Base-by-base conservation (phyloP, 2,113 vertebrate species). In the Pteruthius melanotis region DNA sequence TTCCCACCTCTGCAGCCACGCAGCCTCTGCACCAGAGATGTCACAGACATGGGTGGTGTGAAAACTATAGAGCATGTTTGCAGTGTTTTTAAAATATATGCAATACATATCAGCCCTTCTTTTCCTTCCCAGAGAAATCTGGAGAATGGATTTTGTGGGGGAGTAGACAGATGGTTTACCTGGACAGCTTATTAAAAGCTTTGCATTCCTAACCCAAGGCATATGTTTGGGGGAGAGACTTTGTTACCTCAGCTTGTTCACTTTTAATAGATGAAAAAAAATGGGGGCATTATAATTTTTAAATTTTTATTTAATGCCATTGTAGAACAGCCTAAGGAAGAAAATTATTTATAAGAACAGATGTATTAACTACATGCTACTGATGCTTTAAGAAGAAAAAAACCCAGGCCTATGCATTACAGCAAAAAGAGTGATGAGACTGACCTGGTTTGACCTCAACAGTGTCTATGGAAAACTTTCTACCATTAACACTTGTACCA, bases 271-370 rank as follows among this genome's bases (percentile, higher is more conserved):
- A 52, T 33, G 0, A 76, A 30, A 60, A 60, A 53, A 31, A 5
- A 5, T 5, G 0, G 8, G 7, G 11, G 2, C 4, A 18, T 49
- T 50, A 10, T 11, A 0, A 28, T 13, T 33, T 30, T 63, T 47
- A 1, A 21, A 52, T 56, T 39, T 53, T 45, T 63, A 47, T 53
- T 74, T 83, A 42, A 59, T 10, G 20, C 13, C 40, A 44, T 9
- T 44, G 6, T 31, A 39, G 26, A 79, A 33, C 2, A n/a, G 30
- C 7, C 11, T 11, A 12, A 28, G 20, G 15, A 80, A 83, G 21
- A 3, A 18, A 50, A 52, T 11, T 1, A 68, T 50, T 69, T 69
- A 30, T 37, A 50, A 49, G 52, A 77, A 5, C 5, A 3, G 39
- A 64, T 26, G 20, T 7, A 39, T 54, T 63, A 63, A 63, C 37